These are phyloP conservation scores for Netelia melanura DNA, from an alignment of 2,888 invertebrate genomes.

Conservation along the genomic window DNA sequence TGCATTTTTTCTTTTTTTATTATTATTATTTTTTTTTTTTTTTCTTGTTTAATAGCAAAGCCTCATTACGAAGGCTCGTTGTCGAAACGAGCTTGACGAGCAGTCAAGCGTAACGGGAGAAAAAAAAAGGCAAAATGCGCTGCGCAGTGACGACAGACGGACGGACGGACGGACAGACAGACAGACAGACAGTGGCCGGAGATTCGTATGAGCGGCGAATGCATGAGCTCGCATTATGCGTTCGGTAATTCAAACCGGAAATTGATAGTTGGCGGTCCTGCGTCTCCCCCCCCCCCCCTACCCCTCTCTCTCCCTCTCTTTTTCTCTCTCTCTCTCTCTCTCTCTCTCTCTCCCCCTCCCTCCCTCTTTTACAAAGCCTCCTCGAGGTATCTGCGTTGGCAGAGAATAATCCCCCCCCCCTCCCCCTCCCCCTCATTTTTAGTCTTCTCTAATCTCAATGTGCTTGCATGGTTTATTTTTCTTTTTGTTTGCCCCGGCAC, in stretches of 20 bases:
- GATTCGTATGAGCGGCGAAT: slow-evolving; percentile 78
- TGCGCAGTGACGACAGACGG: slow-evolving; percentile 20
- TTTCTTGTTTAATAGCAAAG: neutral
- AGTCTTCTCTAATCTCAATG: neutral
- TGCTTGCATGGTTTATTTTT: neutral
- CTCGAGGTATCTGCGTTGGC: slow-evolving; percentile 50
- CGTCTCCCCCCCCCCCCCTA: slow-evolving; percentile 24
- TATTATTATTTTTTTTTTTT: neutral
- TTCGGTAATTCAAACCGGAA: slow-evolving; percentile 82
- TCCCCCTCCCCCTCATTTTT: neutral
- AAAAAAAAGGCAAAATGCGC: slow-evolving; percentile 16
- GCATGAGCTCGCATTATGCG: slow-evolving; percentile 75
- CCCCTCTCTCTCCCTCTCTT: neutral
- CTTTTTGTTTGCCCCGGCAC: neutral
- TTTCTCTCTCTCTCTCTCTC: neutral
- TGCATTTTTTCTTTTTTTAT: no score
- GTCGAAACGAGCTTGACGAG: slow-evolving; percentile 33
- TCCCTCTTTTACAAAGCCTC: no score
- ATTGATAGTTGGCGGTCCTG: slow-evolving; percentile 80
- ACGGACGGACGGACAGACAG: neutral
- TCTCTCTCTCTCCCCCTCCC: no score
- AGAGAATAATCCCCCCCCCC: slow-evolving; percentile 21
- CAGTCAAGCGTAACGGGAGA: slow-evolving; percentile 31
- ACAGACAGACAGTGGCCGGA: slow-evolving; percentile 62
- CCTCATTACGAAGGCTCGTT: slow-evolving; percentile 22